These are phyloP conservation scores for Megalonaias nervosa DNA, from an alignment of 1,140 invertebrate genomes.

Conservation along the genomic window DNA sequence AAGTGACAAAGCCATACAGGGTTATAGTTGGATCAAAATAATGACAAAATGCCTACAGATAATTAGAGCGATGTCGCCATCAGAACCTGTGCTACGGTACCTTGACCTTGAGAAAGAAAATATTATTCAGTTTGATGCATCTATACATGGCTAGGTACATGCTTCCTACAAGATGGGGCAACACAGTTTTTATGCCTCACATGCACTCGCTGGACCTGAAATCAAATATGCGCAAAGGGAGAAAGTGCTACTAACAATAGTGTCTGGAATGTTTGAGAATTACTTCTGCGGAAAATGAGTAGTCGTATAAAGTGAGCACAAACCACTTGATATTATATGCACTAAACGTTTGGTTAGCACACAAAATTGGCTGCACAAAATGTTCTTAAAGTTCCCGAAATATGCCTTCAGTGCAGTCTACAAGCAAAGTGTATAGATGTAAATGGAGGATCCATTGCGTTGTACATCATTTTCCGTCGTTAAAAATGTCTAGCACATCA, in stretches of 20 bases:
- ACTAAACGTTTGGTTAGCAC: too few species aligned
- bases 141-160: constrained; percentile 20
- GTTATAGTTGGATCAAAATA: constrained; percentile 31
- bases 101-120: constrained; percentile 31
- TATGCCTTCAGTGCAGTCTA: too few species aligned
- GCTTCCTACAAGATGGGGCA: constrained; percentile 31
- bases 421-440: too few species aligned
- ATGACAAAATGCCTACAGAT: constrained; percentile 24
- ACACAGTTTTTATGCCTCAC: constrained; percentile 36
- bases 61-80: constrained; percentile 15
- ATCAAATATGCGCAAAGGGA: constrained; percentile 70
- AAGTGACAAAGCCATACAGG: too few species aligned
- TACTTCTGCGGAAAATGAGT: constrained; percentile 70
- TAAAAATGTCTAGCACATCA: too few species aligned
- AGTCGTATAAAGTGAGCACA: constrained; percentile 58
- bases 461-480: too few species aligned
- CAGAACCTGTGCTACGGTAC: constrained; percentile 38
- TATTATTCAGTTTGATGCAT: constrained; percentile 37
- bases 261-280: constrained; percentile 72
- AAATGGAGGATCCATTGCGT: too few species aligned
- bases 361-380: too few species aligned
- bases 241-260: constrained; percentile 46
- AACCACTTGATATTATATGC: constrained; percentile 59
- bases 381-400: too few species aligned
- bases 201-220: constrained; percentile 25